A percentile compares a stretch with the other conserved stretches of the same genome.
Conservation (phyloP, 2,797 vertebrate species). For the Crenuchus spilurus region DNA sequence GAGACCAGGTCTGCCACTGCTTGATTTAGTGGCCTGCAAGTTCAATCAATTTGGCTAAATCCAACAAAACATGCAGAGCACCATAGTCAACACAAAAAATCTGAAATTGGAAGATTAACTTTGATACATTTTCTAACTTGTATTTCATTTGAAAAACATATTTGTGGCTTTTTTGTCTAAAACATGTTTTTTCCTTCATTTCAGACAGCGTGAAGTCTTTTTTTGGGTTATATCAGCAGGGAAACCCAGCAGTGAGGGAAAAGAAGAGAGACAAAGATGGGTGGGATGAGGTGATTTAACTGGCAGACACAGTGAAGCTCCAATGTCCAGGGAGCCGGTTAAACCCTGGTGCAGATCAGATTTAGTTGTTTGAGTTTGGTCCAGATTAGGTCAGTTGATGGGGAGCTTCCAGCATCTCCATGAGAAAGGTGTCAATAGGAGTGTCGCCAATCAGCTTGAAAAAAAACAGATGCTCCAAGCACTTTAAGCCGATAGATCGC, state of each 20-base stretch:
- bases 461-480: constrained; percentile 95
- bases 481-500: constrained; percentile 91
- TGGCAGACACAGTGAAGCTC: constrained; percentile 60
- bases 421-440: constrained; percentile 93
- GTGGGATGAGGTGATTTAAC: constrained; percentile 26
- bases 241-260: constrained; percentile 10
- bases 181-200: constrained; percentile 10
- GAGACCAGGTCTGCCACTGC: not conserved
- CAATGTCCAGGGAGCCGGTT: constrained; percentile 56
- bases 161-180: too few relatives aligned
- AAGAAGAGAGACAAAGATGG: not conserved
- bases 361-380: constrained; percentile 50
- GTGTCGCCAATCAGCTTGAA: constrained; percentile 96
- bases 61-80: constrained; percentile 53
- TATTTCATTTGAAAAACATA: not conserved
- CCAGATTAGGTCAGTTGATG: constrained; percentile 85
- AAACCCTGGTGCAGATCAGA: constrained; percentile 65
- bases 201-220: constrained; percentile 36
- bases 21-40: constrained; percentile 38
- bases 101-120: constrained; percentile 58
- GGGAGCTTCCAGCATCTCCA: constrained; percentile 94
- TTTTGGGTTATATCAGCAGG: constrained; percentile 33
- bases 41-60: constrained; percentile 31
- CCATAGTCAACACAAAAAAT: constrained; percentile 51
- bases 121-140: constrained; percentile 34